Conservation (phyloP, 2,797 vertebrate species). For the Florisuga fusca region DNA sequence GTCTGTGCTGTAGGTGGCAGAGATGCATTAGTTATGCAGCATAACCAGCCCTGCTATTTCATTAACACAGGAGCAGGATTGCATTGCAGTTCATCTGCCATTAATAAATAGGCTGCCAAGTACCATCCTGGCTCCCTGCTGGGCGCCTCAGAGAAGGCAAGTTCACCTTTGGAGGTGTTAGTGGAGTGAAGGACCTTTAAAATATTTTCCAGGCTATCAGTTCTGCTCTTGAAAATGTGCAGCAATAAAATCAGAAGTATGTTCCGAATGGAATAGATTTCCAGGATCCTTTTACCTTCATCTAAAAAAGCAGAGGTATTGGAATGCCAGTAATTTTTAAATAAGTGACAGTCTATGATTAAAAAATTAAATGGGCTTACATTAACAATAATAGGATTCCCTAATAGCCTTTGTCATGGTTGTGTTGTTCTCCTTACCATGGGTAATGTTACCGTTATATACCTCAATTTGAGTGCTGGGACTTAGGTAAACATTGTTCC, state of each 20-base stretch:
- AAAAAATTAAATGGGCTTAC: conserved; percentile 67
- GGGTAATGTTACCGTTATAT: conserved; percentile 51
- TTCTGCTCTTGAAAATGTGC: not conserved
- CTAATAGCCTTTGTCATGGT: conserved; percentile 47
- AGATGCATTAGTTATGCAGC: conserved; percentile 15
- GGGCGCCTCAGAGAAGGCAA: not conserved
- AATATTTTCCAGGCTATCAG: not conserved
- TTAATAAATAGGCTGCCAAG: not conserved
- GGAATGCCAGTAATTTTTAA: not conserved
- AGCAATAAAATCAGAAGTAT: not conserved
- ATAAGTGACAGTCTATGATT: conserved; percentile 51
- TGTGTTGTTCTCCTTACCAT: conserved; percentile 36
- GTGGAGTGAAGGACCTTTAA: not conserved
- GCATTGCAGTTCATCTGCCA: not conserved
- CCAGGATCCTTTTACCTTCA: not conserved
- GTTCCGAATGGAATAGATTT: not conserved
- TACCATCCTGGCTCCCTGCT: not conserved
- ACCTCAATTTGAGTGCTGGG: not conserved
- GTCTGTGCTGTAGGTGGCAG: conserved; percentile 57
- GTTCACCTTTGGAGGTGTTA: not conserved
- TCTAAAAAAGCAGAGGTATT: not conserved
- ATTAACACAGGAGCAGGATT: not conserved
- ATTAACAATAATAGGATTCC: conserved; percentile 59
- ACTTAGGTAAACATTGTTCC: conserved; percentile 14
- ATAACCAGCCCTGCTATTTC: not conserved